Conservation (phyloP, 2,797 vertebrate species). For the Gymnoscopelus braueri region DNA sequence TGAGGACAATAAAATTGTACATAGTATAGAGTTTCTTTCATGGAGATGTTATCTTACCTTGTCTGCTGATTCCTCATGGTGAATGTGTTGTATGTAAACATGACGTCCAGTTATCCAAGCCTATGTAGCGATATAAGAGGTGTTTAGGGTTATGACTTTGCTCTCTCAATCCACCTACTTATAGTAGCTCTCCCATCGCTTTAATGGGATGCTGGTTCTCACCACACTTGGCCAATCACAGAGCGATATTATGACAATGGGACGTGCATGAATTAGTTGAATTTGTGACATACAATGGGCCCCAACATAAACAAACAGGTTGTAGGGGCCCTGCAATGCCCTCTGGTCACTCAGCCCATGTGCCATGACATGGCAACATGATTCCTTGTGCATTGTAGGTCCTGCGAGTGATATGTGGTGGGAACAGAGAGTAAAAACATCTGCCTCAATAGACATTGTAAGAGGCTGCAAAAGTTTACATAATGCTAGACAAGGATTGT, state of each 20-base stretch:
- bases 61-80: slow-evolving; percentile 78
- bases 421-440: slow-evolving; percentile 67
- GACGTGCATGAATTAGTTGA: slow-evolving; percentile 70
- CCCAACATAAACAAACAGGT: slow-evolving; percentile 70
- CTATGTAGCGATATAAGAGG: neutral
- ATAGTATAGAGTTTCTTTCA: neutral
- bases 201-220: slow-evolving; percentile 76
- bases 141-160: slow-evolving; percentile 47
- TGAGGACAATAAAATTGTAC: neutral
- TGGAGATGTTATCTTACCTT: slow-evolving; percentile 60
- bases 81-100: slow-evolving; percentile 18
- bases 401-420: slow-evolving; percentile 65
- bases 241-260: slow-evolving; percentile 67
- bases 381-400: slow-evolving; percentile 41
- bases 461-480: slow-evolving; percentile 3
- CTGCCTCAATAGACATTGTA: slow-evolving; percentile 32
- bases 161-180: slow-evolving; percentile 40
- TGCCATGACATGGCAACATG: slow-evolving; percentile 31
- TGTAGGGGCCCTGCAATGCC: slow-evolving; percentile 61
- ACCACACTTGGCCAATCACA: slow-evolving; percentile 76
- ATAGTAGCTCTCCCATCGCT: slow-evolving; percentile 46
- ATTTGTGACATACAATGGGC: slow-evolving; percentile 67
- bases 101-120: slow-evolving; percentile 31
- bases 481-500: slow-evolving; percentile 3
- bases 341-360: slow-evolving; percentile 51